Conservation (phyloP, 2,113 vertebrate genomes). For the Anseranas semipalmata region DNA sequence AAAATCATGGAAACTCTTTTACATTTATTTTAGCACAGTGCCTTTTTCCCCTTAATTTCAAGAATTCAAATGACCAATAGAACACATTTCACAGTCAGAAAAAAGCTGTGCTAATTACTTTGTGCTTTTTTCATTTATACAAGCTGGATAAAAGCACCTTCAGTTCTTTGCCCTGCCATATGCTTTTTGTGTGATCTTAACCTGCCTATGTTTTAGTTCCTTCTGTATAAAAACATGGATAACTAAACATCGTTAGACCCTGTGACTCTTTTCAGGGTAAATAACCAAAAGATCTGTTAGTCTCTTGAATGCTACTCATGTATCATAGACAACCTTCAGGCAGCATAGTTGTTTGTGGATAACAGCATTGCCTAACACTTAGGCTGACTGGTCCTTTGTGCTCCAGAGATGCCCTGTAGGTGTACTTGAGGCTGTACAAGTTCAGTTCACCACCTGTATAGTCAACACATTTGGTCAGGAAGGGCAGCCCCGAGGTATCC, state of each 20-base stretch:
- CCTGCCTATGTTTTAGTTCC: neutral
- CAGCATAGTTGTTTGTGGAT: neutral
- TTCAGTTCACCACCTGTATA: neutral
- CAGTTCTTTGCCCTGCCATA: neutral
- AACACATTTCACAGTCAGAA: neutral
- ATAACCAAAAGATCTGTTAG: neutral
- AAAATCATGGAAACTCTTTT: neutral
- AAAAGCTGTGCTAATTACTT: neutral
- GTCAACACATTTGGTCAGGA: neutral
- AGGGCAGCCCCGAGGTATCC: neutral
- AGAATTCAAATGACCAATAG: neutral
- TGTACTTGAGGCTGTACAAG: neutral
- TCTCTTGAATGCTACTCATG: neutral
- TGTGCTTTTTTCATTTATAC: neutral
- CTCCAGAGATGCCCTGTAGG: neutral
- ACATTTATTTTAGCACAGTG: neutral
- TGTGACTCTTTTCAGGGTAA: neutral
- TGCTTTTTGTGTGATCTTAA: neutral
- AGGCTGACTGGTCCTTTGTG: neutral
- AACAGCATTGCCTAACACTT: neutral
- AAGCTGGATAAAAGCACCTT: neutral
- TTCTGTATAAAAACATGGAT: neutral
- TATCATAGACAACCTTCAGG: neutral
- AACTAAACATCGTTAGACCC: neutral
- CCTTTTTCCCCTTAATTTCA: neutral